Evolutionary conservation across 2,797 vertebrate species (phyloP).

Genomic region (Leucoraja ocellata): DNA sequence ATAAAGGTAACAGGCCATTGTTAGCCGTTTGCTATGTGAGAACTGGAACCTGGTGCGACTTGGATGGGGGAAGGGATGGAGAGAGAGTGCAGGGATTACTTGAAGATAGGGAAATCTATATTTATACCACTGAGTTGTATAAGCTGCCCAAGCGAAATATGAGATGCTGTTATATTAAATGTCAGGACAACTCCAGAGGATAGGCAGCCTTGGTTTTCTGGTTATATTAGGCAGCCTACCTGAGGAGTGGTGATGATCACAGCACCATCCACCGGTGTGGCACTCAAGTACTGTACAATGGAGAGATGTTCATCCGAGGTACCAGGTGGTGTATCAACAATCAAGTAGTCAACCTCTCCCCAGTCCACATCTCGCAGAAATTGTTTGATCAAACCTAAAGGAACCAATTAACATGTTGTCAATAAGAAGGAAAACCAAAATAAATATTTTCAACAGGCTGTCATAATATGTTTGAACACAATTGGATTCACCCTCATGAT

Average conservation of each 20-base stretch:
- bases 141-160: too few species aligned
- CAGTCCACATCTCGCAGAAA: conserved; percentile 93
- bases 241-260: conserved; percentile 88
- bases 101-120: too few species aligned
- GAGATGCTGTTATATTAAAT: not conserved
- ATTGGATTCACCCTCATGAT: not conserved
- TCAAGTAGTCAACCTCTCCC: conserved; percentile 85
- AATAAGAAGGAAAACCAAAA: not conserved
- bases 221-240: conserved; percentile 52
- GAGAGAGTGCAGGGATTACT: too few species aligned
- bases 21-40: too few species aligned
- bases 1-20: too few species aligned
- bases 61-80: too few species aligned
- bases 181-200: not conserved
- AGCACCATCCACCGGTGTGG: conserved; percentile 68
- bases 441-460: not conserved
- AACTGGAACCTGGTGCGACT: too few species aligned
- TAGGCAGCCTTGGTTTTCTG: not conserved
- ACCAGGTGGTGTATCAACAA: conserved; percentile 84
- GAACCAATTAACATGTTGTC: not conserved
- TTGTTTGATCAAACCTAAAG: conserved; percentile 90
- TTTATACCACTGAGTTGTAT: too few species aligned
- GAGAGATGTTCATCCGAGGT: conserved; percentile 90
- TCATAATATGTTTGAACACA: not conserved
- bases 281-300: conserved; percentile 77